Percentiles rank a stretch among this genome's conserved stretches.
phyloP scores from a whole-genome alignment of 2,113 vertebrate species.

The Misgurnus anguillicaudatus region DNA sequence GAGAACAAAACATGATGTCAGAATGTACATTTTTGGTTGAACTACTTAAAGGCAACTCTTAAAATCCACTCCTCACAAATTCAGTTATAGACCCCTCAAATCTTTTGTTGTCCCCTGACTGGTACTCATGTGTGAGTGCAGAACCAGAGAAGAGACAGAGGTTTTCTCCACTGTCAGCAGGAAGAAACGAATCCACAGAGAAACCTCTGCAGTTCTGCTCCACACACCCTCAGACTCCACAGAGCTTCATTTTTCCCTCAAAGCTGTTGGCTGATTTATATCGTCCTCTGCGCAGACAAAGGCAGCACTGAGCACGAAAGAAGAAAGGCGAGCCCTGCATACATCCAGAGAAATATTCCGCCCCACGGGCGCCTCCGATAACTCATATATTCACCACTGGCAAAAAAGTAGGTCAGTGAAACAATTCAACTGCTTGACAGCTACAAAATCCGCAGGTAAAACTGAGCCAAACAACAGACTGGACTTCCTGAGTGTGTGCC shows the following conservation, averaged over 20 bases:
- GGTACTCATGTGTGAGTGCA: neutral
- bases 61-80: too few relatives aligned
- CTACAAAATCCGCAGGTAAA: conserved; percentile 33
- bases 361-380: conserved; percentile 53
- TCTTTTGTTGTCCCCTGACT: neutral
- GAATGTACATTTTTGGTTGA: neutral
- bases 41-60: neutral
- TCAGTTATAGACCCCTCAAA: too few relatives aligned
- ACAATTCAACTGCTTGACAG: conserved; percentile 30
- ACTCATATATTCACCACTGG: conserved; percentile 63
- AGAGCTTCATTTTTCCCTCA: conserved; percentile 49
- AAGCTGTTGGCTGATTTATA: conserved; percentile 61
- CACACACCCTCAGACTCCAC: conserved; percentile 36
- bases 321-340: conserved; percentile 65
- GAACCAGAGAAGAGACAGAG: conserved; percentile 12
- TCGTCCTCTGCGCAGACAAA: conserved; percentile 63
- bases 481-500: conserved; percentile 44
- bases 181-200: conserved; percentile 13
- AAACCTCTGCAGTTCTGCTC: conserved; percentile 24
- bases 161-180: neutral
- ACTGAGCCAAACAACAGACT: conserved; percentile 37
- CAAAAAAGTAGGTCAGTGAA: conserved; percentile 73
- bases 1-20: neutral
- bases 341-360: conserved; percentile 66
- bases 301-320: conserved; percentile 59